A percentile compares a stretch with the other conserved stretches of the same genome.
These are phyloP conservation scores for Hemicordylus capensis DNA, from an alignment of 2,113 vertebrate genomes.

Conservation along the genomic window DNA sequence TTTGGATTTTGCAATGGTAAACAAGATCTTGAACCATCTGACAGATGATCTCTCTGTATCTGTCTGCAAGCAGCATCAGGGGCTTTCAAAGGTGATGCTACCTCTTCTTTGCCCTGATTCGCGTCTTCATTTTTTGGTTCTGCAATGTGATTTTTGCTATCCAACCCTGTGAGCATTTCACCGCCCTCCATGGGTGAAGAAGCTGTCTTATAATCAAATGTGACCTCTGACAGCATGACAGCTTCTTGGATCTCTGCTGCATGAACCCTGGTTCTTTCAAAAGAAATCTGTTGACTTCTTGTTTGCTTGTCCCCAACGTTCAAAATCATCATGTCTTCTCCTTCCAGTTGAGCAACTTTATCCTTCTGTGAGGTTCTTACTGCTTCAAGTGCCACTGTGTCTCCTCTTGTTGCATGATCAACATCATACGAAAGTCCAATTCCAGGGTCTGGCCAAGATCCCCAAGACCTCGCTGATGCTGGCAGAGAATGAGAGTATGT, in stretches of 20 bases:
- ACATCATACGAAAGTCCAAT: fast-evolving
- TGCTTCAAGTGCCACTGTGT: slow-evolving; percentile 49
- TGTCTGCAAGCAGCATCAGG: neutral
- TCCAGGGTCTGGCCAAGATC: neutral
- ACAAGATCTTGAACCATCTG: neutral
- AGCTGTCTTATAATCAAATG: slow-evolving; percentile 35
- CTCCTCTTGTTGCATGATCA: neutral
- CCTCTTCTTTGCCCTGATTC: neutral
- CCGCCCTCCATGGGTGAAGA: neutral
- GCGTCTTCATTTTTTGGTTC: slow-evolving; percentile 13
- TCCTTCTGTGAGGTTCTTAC: slow-evolving; percentile 26
- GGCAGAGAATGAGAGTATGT: fast-evolving
- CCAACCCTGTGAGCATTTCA: fast-evolving
- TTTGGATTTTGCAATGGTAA: slow-evolving; percentile 53
- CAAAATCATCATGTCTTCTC: slow-evolving; percentile 38
- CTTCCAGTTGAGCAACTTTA: slow-evolving; percentile 29
- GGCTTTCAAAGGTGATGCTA: neutral
- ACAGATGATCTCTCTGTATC: fast-evolving
- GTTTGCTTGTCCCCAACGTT: neutral
- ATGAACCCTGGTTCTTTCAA: neutral
- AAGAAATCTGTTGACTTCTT: slow-evolving; percentile 3
- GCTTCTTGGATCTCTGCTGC: slow-evolving; percentile 42
- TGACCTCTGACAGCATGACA: slow-evolving; percentile 35
- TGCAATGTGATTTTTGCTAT: fast-evolving
- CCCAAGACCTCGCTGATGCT: neutral